These are phyloP conservation scores for Oithona nana DNA, from an alignment of 2,888 invertebrate genomes.

Conservation along the genomic window DNA sequence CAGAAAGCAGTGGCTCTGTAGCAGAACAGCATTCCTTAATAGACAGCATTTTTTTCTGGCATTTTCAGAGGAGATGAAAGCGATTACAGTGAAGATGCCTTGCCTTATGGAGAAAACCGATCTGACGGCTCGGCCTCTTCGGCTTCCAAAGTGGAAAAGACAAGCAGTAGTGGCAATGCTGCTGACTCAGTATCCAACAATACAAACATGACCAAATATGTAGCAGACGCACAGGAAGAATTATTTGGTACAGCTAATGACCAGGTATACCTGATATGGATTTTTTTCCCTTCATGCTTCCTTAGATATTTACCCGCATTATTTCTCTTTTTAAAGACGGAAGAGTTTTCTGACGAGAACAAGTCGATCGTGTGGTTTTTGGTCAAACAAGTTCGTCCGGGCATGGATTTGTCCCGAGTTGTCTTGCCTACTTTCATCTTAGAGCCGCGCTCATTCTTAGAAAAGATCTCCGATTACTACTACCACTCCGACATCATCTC, in stretches of 20 bases:
- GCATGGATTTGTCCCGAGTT: conserved; percentile 85
- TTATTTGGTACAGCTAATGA: conserved; percentile 10
- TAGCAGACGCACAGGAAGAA: background rate
- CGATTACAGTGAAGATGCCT: conserved; percentile 10
- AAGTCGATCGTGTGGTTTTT: conserved; percentile 85
- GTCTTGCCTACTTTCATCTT: conserved; percentile 83
- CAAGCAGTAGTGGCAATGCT: too few species aligned
- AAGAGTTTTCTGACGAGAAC: conserved; percentile 82
- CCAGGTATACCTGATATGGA: background rate
- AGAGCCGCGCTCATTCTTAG: conserved; percentile 78
- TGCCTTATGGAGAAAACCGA: background rate
- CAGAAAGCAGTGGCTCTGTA: too few species aligned
- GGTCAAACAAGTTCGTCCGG: conserved; percentile 77
- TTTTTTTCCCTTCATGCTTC: background rate
- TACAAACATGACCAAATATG: background rate
- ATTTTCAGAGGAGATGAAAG: background rate
- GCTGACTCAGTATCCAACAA: background rate
- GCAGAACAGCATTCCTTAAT: too few species aligned
- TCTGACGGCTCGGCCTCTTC: background rate
- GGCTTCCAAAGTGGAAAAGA: background rate
- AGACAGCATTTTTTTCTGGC: too few species aligned
- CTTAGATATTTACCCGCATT: too few species aligned
- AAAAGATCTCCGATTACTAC: conserved; percentile 79
- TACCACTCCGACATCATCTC: conserved; percentile 77
- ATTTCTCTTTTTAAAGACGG: too few species aligned